Base-by-base conservation (phyloP, 2,888 invertebrate genomes). In the Drosophila melanosoma region DNA sequence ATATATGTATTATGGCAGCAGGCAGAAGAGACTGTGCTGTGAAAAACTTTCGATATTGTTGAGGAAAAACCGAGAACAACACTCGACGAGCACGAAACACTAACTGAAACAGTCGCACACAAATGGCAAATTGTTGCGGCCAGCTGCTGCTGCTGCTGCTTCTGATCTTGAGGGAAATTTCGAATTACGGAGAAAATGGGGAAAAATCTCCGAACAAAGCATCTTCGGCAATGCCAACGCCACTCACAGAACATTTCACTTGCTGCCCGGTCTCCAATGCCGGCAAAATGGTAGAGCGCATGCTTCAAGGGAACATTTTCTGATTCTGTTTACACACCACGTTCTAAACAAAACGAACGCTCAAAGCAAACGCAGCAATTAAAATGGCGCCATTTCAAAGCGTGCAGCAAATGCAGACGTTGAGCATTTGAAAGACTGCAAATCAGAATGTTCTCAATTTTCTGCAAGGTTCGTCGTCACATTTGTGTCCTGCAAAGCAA, bases 31-130 rank as follows among this genome's bases (percentile, higher is more conserved):
- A 89, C 72, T 90, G 82, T 82, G 87, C 80, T 71, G 81, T 87
- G 89, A 83, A 89, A 87, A 89, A 87, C 85, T 86, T 91, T 92
- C 86, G 87, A 90, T 91, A 83, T 87, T 86, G 87, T 77, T 87
- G 90, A 91, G 89, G 92, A 92, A 89, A 77, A 90, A 91, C 91
- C 92, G 92, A 92, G 93, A 92, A 92, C 92, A 93, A 93, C 92
- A 92, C 92, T 93, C 92, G 92, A 92, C 93, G 92, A 93, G 91
- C 91, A 93, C 93, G 92, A 92, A 93, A 92, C 93, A 92, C 93
- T 91, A 92, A 93, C 92, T 93, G 92, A 93, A 68, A 68, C 67
- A 61, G 61, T 49, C 36, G 35, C 60, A 65, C 62, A 49, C 64
- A 57, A 64, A 17, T 61, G 75, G 53, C 67, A 59, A 32, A 57